Base-by-base conservation (phyloP, 2,113 vertebrate species). In the Neodontobutis hainanensis region DNA sequence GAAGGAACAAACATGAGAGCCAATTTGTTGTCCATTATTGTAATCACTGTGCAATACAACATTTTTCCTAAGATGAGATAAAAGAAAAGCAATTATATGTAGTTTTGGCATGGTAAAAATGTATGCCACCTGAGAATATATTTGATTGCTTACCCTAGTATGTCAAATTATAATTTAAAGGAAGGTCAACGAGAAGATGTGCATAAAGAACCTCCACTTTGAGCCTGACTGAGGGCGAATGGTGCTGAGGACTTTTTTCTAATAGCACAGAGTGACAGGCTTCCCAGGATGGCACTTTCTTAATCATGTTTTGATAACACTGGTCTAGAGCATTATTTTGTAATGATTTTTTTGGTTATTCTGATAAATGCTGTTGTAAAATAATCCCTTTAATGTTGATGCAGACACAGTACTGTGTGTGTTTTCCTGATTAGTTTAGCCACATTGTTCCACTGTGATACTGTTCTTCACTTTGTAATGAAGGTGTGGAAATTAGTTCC, bases 21-120 rank as follows among this genome's bases (percentile, higher is more conserved):
- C 60, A 64, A 49, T 52, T 16, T 6, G 27, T 67, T 62, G 61
- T 65, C 19, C 58, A 46, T 9, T 62, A 6, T 50, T 48, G 27
- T 74, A 78, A 78, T 80, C 80, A 56, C 70, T 79, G 38, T 50
- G 78, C 14, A 66, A 53, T 52, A 27, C 19, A 27, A 27, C 1
- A 27, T 2, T 27, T 2, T 27, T 27, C 19, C 19, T 27, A 27
- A 27, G 19, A 27, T 27, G 19, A 3, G 1, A 27, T 27, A 27
- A 27, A 27, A 27, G 19, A 27, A 27, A 27, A 27, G 19, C 19
- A 27, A 27, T 27, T 27, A 27, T 27, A 27, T n/a, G n/a, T 27
- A 27, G 19, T 27, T 27, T 27, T 1, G 19, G 19, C 19, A 27
- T 27, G 1, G 1, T 27, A 27, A 1, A 27, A 27, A 27, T 27